These are phyloP conservation scores for Fragum sueziense DNA, from an alignment of 2,888 invertebrate species.

Conservation along the genomic window DNA sequence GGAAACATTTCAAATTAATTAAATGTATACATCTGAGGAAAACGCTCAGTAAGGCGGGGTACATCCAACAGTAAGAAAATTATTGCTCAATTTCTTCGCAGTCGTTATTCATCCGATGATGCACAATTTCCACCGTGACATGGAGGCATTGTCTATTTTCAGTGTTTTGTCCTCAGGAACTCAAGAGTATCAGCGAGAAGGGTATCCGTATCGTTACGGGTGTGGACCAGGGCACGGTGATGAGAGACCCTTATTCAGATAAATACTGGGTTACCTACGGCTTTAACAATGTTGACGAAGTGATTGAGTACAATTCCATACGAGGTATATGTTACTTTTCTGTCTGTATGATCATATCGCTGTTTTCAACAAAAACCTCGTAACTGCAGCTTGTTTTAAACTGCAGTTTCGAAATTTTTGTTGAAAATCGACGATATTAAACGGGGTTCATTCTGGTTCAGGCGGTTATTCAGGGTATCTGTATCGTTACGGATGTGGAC, in stretches of 20 bases:
- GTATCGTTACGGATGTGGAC: conserved; percentile 62
- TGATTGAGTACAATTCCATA: conserved; percentile 67
- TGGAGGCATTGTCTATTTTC: conserved; percentile 47
- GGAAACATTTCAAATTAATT: too few relatives aligned
- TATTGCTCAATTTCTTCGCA: too few relatives aligned
- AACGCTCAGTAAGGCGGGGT: too few relatives aligned
- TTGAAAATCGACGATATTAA: too few relatives aligned
- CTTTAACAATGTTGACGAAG: conserved; percentile 65
- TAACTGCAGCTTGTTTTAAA: too few relatives aligned
- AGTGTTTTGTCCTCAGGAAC: conserved; percentile 72
- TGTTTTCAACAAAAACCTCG: too few relatives aligned
- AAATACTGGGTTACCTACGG: conserved; percentile 71
- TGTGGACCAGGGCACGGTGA: conserved; percentile 67
- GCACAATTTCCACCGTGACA: too few relatives aligned
- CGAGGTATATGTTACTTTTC: conserved; percentile 42
- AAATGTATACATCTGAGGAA: too few relatives aligned
- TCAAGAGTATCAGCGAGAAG: conserved; percentile 67
- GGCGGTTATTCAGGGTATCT: conserved; percentile 36
- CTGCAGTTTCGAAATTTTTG: too few relatives aligned
- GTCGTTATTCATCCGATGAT: too few relatives aligned
- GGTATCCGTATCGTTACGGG: conserved; percentile 61
- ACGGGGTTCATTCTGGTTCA: background rate
- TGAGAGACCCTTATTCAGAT: conserved; percentile 68
- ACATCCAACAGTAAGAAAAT: too few relatives aligned
- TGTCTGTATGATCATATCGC: too few relatives aligned